Evolutionary conservation across 2,888 invertebrate species (phyloP).

Genomic region (Campoplex capitator): DNA sequence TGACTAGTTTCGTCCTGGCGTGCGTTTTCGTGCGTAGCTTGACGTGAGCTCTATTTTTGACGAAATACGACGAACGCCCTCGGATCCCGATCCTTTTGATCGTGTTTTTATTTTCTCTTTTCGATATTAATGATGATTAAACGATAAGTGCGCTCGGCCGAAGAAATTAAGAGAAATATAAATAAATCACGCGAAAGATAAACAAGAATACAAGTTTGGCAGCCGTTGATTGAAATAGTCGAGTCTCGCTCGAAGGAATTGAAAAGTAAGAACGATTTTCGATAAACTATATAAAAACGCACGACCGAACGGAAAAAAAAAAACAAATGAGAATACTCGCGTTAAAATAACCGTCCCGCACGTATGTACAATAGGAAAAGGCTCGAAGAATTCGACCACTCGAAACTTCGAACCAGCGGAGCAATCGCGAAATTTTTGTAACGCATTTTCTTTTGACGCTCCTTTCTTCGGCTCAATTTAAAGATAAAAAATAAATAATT

Average conservation of each 20-base stretch:
- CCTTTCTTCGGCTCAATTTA: slow-evolving; percentile 7
- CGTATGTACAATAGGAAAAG: slow-evolving; percentile 58
- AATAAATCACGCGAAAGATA: slow-evolving; percentile 50
- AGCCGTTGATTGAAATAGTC: slow-evolving; percentile 34
- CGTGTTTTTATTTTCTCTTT: slow-evolving; percentile 16
- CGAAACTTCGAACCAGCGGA: slow-evolving; percentile 24
- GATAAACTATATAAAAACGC: not conserved
- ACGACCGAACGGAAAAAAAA: not conserved
- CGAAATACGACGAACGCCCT: slow-evolving; percentile 45
- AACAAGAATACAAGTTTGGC: slow-evolving; percentile 35
- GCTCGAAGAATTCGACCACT: slow-evolving; percentile 5
- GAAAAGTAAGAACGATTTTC: not conserved
- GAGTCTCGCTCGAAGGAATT: slow-evolving; percentile 16
- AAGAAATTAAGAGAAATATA: slow-evolving; percentile 9
- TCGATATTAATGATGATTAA: slow-evolving; percentile 26
- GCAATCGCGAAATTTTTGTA: slow-evolving; percentile 9
- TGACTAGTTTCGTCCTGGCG: slow-evolving; percentile 67
- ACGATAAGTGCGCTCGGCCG: slow-evolving; percentile 40
- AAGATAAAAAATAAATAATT: slow-evolving; percentile 38
- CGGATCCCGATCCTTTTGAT: slow-evolving; percentile 17
- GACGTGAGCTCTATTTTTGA: slow-evolving; percentile 20
- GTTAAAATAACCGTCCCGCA: slow-evolving; percentile 53
- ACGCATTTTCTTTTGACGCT: slow-evolving; percentile 5
- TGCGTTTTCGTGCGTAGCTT: slow-evolving; percentile 59
- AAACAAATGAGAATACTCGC: slow-evolving; percentile 25